A percentile compares a stretch with the other conserved stretches of the same genome.
phyloP scores from a whole-genome alignment of 2,113 vertebrate species.

The Galemys pyrenaicus region DNA sequence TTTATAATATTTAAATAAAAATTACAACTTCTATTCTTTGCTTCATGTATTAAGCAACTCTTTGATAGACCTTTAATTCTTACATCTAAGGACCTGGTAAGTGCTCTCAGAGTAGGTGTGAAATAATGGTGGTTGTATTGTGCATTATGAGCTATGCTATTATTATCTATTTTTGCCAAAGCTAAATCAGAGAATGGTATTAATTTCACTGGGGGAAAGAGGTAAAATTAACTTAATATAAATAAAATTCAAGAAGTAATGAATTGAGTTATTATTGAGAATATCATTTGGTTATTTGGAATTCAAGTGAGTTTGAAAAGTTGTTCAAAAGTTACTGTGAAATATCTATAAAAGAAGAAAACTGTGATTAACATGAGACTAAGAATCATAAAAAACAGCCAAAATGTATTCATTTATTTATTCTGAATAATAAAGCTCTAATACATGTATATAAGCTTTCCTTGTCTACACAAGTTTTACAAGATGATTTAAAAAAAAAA shows the following conservation, averaged over 20 bases:
- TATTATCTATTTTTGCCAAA: slow-evolving; percentile 10
- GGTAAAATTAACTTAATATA: not conserved
- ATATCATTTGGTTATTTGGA: slow-evolving; percentile 4
- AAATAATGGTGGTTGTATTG: not conserved
- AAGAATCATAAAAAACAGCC: not conserved
- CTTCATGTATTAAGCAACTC: not conserved
- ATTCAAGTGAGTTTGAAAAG: not conserved
- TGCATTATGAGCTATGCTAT: not conserved
- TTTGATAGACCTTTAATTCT: slow-evolving; percentile 11
- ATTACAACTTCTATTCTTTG: not conserved
- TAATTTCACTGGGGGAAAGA: not conserved
- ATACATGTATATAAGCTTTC: not conserved
- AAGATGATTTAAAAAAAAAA: not conserved
- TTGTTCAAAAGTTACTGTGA: not conserved
- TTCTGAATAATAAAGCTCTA: not conserved
- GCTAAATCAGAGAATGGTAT: not conserved
- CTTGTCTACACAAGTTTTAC: not conserved
- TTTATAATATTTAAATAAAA: slow-evolving; percentile 21
- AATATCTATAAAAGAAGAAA: slow-evolving; percentile 39
- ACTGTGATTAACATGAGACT: slow-evolving; percentile 3
- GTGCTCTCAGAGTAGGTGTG: not conserved
- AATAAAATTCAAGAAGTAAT: slow-evolving; percentile 3
- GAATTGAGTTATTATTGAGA: not conserved
- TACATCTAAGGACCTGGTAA: not conserved
- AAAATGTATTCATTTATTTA: not conserved